Percentiles rank a stretch among this genome's conserved stretches.
phyloP scores from a whole-genome alignment of 2,888 invertebrate species.

The Endomychus coccineus region DNA sequence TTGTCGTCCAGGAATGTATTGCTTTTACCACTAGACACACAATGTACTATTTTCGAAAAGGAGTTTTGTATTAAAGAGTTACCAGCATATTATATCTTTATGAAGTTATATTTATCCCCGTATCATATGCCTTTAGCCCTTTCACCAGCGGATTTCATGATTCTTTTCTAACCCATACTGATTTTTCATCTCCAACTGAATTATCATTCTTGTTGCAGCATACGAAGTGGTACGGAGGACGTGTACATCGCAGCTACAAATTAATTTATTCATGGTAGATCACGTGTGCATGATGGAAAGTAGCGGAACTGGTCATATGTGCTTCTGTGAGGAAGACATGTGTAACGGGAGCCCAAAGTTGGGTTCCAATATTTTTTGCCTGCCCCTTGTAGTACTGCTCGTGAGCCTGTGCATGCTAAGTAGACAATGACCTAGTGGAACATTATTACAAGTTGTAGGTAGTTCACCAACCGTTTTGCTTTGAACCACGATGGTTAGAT shows the following conservation, averaged over 20 bases:
- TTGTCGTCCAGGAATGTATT: no score
- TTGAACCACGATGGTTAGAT: no score
- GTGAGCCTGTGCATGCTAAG: constrained; percentile 32
- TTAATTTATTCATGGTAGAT: constrained; percentile 95
- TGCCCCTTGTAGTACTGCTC: constrained; percentile 32
- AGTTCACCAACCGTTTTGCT: no score
- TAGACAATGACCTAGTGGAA: constrained; percentile 12
- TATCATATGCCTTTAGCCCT: no score
- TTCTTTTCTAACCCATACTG: no score
- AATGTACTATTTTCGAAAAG: no score
- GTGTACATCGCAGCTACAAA: constrained; percentile 88
- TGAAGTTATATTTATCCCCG: no score
- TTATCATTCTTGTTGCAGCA: constrained; percentile 51
- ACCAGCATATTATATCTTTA: no score
- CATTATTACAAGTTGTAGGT: no score
- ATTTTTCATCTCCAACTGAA: background rate
- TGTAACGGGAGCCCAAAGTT: constrained; percentile 58
- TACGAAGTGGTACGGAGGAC: constrained; percentile 87
- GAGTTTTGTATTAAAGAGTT: no score
- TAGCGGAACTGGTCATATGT: constrained; percentile 96
- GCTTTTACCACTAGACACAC: no score
- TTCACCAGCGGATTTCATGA: no score
- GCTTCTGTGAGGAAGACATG: constrained; percentile 97
- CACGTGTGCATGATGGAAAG: constrained; percentile 99
- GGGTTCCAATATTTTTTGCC: constrained; percentile 32